These are phyloP conservation scores for Atherix ibis DNA, from an alignment of 2,888 invertebrate species.

Conservation along the genomic window DNA sequence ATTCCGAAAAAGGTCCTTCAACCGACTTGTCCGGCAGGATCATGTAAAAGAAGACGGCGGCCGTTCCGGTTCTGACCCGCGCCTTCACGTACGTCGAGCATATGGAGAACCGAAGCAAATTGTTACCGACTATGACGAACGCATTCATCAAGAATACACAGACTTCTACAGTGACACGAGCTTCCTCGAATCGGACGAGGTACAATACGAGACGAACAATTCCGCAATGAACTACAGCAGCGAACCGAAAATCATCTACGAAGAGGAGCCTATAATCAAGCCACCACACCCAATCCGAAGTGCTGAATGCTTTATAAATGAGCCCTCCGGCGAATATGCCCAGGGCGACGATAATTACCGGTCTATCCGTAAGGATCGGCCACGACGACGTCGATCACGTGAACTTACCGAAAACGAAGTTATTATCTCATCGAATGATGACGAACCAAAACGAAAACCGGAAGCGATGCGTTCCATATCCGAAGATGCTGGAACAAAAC, in stretches of 20 bases:
- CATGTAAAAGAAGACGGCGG: conserved; percentile 25
- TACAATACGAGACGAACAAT: conserved; percentile 26
- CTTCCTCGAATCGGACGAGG: conserved; percentile 27
- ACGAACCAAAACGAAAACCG: conserved; percentile 21
- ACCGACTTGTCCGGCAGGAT: conserved; percentile 27
- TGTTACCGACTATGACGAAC: conserved; percentile 23
- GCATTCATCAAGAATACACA: conserved; percentile 19
- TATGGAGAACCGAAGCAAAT: conserved; percentile 30
- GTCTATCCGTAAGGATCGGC: conserved; percentile 12
- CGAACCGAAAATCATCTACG: conserved; percentile 27
- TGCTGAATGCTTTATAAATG: conserved; percentile 13
- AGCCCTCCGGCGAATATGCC: conserved; percentile 11
- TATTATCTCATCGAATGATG: conserved; percentile 7
- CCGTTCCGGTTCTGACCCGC: conserved; percentile 7
- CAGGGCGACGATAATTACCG: conserved; percentile 13
- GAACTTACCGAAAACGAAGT: conserved; percentile 12
- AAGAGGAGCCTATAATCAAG: conserved; percentile 16
- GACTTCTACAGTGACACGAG: conserved; percentile 25
- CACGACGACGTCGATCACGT: conserved; percentile 11
- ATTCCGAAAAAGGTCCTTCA: conserved; percentile 27
- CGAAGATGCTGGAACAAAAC: conserved; percentile 26
- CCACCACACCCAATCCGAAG: conserved; percentile 8
- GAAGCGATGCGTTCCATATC: conserved; percentile 31
- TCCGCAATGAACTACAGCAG: conserved; percentile 24
- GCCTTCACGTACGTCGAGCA: conserved; percentile 17